These are phyloP conservation scores for Embiotoca jacksoni DNA, from an alignment of 2,113 vertebrate genomes.

Conservation along the genomic window DNA sequence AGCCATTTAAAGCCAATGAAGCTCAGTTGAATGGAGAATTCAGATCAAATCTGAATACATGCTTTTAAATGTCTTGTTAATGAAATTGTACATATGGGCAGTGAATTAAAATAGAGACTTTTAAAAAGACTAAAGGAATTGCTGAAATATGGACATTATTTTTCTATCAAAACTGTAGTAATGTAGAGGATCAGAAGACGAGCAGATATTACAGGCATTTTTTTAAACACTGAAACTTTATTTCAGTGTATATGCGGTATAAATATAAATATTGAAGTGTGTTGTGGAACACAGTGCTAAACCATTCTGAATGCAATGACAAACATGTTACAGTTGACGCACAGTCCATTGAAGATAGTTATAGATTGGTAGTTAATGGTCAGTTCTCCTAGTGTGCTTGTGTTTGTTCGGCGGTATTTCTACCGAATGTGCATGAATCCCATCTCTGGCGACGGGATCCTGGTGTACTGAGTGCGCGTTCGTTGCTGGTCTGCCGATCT, in stretches of 20 bases:
- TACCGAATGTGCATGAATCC: slow-evolving; percentile 23
- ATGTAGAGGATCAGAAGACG: not conserved
- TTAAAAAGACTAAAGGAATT: not conserved
- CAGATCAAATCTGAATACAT: slow-evolving; percentile 11
- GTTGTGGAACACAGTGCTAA: not conserved
- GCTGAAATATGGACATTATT: not conserved
- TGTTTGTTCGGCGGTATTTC: slow-evolving; percentile 16
- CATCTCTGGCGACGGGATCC: slow-evolving; percentile 40
- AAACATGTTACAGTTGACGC: slow-evolving; percentile 4
- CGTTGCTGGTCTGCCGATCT: slow-evolving; percentile 46
- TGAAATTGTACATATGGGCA: slow-evolving; percentile 14
- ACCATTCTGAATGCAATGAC: not conserved
- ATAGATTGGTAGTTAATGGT: not conserved
- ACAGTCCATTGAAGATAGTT: not conserved
- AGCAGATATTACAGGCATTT: not conserved
- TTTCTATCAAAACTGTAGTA: not conserved
- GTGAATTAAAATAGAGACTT: not conserved
- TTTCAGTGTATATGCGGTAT: not conserved
- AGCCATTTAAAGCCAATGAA: slow-evolving; percentile 32
- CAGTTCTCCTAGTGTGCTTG: not conserved
- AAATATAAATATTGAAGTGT: not conserved
- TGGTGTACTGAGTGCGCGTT: slow-evolving; percentile 40
- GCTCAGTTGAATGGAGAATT: slow-evolving; percentile 13
- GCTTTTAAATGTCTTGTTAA: slow-evolving; percentile 22
- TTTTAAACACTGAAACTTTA: not conserved